Conservation (phyloP, 2,888 invertebrate genomes). For the Lochmaea capreae region DNA sequence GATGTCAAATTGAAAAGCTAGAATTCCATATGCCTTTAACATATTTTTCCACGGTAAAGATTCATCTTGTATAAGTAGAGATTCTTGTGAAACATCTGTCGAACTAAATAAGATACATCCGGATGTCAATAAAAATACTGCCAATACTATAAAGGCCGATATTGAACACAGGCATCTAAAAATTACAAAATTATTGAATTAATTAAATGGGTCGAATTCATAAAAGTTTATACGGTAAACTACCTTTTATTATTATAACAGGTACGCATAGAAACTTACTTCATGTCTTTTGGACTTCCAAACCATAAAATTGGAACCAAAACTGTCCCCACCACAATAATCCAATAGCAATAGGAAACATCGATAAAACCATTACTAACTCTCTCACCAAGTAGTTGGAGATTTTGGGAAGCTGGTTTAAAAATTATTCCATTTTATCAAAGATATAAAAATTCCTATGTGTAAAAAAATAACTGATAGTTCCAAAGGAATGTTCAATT, state of each 20-base stretch:
- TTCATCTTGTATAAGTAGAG: conserved; percentile 43
- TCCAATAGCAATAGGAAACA: conserved; percentile 86
- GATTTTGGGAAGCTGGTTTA: conserved; percentile 77
- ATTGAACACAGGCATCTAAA: conserved; percentile 73
- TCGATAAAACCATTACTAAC: conserved; percentile 74
- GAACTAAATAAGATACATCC: conserved; percentile 69
- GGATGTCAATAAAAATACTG: conserved; percentile 76
- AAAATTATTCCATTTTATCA: background rate
- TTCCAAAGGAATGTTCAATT: too few species aligned
- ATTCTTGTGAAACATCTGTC: conserved; percentile 53
- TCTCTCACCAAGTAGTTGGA: conserved; percentile 81
- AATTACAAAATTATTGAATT: conserved; percentile 35
- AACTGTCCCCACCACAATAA: conserved; percentile 78
- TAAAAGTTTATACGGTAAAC: too few species aligned
- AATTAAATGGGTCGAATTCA: too few species aligned
- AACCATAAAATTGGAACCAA: conserved; percentile 88
- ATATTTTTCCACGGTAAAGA: conserved; percentile 65
- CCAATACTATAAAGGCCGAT: conserved; percentile 74
- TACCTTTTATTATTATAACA: background rate
- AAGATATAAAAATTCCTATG: too few species aligned
- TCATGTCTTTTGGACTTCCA: conserved; percentile 92
- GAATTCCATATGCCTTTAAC: conserved; percentile 74
- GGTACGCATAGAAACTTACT: conserved; percentile 68
- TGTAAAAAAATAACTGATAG: too few species aligned
- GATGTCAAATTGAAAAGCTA: conserved; percentile 83